Base-by-base conservation (phyloP, 2,888 invertebrate species). In the Zaprionus obscuricornis region DNA sequence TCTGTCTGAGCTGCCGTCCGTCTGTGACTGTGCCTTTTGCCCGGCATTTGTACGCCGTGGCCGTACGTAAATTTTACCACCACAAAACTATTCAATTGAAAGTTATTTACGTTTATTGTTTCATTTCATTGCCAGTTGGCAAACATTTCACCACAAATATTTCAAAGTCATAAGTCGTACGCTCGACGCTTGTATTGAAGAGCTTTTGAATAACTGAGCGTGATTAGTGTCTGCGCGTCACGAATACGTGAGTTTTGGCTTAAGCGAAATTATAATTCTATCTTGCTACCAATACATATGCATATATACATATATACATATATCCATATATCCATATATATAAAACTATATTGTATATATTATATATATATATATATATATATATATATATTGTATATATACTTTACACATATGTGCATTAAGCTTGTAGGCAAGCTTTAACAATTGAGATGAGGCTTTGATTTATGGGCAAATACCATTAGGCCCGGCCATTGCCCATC, bases 71-170 rank as follows among this genome's bases (percentile, higher is more conserved):
- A 82, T 79, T 85, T n/a, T 76, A 66, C 72, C 76, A 72, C 76
- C 79, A 71, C 86, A 76, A 74, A 84, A 84, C 86, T 85, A 85
- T 85, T 85, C 85, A 85, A 85, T 85, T 85, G 85, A 73, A 82
- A 86, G 76, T 78, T 79, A 83, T 86, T 86, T 85, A 77, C 74
- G 85, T 82, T 86, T 86, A 86, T 84, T 84, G 75, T 73, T 84
- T 70, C 67, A 74, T 73, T 66, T 70, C 52, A 69, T 63, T 74
- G 62, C 70, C 74, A 73, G 73, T 66, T 67, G 66, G 57, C 73
- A 70, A 73, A 67, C 69, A 66, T 66, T 68, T 68, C 37, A 34
- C 8, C 10, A 31, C 33, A 62, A 18, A 51, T 46, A 63, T 40
- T 59, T 59, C 60, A 59, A 49, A 59, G 49, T 49, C 59, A 47